Evolutionary conservation across 1,140 invertebrate species (phyloP), one percentile per base, ranked within the genome.

Genomic region (Galendromus occidentalis): DNA sequence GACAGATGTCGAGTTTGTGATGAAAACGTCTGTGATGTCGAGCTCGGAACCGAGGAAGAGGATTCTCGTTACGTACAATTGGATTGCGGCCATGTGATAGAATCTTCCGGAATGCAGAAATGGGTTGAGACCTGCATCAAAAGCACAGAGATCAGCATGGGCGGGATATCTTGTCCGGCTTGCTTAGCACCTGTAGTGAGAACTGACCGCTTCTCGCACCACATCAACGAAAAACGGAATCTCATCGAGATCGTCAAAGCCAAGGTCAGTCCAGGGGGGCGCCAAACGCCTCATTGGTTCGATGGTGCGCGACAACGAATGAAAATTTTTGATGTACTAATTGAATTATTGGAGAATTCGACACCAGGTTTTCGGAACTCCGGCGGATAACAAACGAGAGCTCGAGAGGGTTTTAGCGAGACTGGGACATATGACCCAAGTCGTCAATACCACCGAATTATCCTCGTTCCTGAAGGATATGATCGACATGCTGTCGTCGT

Each of bases 61-160:
- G 73, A 74, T 69, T 69, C 72, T 2, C 67, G 68, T 65, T 74
- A 84, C 72, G 75, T 86, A 45, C 70, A 76, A 41, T 71, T 86
- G 20, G 74, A 85, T 71, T 86, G 84, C 71, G 71, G 74, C 6
- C 84, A 86, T 71, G 68, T 78, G 2, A 72, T 85, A 68, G 83
- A 84, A 71, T 72, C 76, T 14, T 70, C 76, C 9, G 79, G 76
- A 42, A 70, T 85, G 71, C 79, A 83, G 69, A 71, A 71, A 42
- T 79, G 81, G 75, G 75, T 83, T 69, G 69, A 74, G 20, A 70
- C 65, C 28, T 67, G 72, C 1, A 71, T 76, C 7, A 47, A 47
- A 0, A 65, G 51, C 9, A 59, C 64, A 22, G 70, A 55, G 1
- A 64, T 65, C 7, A 59, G 75, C 64, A 79, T 85, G 51, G 68